Evolutionary conservation across 2,113 vertebrate genomes (phyloP).

Genomic region (Toxotes jaculatrix): DNA sequence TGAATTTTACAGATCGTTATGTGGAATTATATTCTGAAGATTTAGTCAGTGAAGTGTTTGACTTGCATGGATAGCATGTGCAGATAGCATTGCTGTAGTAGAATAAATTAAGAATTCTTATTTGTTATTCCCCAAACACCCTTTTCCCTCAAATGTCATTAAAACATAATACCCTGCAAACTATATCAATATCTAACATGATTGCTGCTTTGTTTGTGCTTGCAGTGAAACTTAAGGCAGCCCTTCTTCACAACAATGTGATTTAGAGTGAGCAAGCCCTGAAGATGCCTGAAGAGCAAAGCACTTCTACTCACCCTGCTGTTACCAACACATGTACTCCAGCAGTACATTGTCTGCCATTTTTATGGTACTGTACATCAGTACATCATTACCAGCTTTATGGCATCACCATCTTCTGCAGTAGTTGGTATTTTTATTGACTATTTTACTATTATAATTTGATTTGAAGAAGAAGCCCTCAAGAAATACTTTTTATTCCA

Average conservation of each 20-base stretch:
- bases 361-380: background rate
- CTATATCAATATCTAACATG: background rate
- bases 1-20: conserved; percentile 21
- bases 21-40: background rate
- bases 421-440: background rate
- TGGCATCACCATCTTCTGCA: background rate
- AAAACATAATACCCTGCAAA: background rate
- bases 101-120: background rate
- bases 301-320: background rate
- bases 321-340: background rate
- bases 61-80: background rate
- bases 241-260: background rate
- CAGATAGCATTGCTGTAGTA: background rate
- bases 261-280: background rate
- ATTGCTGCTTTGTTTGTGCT: background rate
- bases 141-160: background rate
- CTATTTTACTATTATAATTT: background rate
- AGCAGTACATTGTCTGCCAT: background rate
- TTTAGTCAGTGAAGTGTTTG: conserved; percentile 2
- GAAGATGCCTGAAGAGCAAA: background rate
- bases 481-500: background rate
- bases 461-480: background rate
- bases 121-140: background rate
- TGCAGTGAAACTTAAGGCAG: background rate
- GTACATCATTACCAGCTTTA: background rate